Evolutionary conservation across 2,113 vertebrate species (phyloP).

Genomic region (Lepisosteus osseus): DNA sequence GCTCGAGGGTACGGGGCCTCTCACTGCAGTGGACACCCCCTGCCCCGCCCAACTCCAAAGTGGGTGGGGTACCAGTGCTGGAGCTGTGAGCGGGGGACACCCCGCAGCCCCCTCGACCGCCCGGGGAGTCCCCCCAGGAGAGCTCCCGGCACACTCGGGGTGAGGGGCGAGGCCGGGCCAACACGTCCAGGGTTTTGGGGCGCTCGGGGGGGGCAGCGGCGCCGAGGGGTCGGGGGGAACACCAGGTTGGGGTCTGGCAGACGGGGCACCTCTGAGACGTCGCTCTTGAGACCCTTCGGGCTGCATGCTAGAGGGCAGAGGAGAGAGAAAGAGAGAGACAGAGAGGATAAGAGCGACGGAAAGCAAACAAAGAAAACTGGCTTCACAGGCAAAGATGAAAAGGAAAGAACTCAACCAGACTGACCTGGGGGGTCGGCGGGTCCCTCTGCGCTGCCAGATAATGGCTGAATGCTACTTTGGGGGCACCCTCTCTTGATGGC

Average conservation of each 20-base stretch:
- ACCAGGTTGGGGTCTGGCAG: conserved; percentile 88
- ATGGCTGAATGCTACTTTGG: conserved; percentile 39
- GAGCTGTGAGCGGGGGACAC: conserved; percentile 88
- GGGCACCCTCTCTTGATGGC: conserved; percentile 76
- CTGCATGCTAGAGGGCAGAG: conserved; percentile 53
- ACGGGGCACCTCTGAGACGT: conserved; percentile 78
- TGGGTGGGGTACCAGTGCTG: conserved; percentile 91
- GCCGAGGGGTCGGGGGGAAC: conserved; percentile 88
- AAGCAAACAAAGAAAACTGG: too few relatives aligned
- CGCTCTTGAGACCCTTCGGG: conserved; percentile 73
- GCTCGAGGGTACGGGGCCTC: conserved; percentile 69
- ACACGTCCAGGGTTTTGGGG: conserved; percentile 91
- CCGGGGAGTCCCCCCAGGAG: conserved; percentile 79
- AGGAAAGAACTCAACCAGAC: neutral
- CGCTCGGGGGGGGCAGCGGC: conserved; percentile 87
- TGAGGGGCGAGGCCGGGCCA: conserved; percentile 86
- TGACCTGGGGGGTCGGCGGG: conserved; percentile 49
- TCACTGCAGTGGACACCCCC: conserved; percentile 75
- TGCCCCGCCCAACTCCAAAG: conserved; percentile 83
- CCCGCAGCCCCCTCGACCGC: conserved; percentile 60
- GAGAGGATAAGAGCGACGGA: neutral
- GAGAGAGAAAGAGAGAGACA: neutral
- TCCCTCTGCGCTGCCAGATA: conserved; percentile 35
- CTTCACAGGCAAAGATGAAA: neutral
- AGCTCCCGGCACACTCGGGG: conserved; percentile 79